Evolutionary conservation across 2,888 invertebrate genomes (phyloP).

Genomic region (Phaedon cochleariae): DNA sequence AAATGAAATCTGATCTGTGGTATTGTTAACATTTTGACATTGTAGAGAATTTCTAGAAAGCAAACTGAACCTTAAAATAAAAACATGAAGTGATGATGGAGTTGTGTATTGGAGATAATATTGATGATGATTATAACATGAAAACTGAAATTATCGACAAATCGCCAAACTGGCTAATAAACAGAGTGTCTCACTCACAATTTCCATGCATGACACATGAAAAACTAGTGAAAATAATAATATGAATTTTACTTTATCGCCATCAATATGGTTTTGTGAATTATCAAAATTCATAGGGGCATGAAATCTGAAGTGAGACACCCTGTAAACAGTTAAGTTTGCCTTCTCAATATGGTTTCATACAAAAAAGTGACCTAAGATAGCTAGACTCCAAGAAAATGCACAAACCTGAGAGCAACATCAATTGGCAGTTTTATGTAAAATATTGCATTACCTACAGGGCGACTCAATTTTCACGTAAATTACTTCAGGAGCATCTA

Average conservation of each 20-base stretch:
- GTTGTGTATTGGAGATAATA: not conserved
- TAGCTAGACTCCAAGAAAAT: not conserved
- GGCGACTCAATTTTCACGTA: not conserved
- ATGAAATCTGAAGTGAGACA: not conserved
- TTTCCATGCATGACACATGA: no score
- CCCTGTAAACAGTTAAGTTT: not conserved
- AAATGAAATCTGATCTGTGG: no score
- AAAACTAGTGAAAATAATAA: no score
- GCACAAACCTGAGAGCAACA: slow-evolving; percentile 6
- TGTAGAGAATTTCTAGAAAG: not conserved
- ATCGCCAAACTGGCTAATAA: no score
- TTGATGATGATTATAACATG: not conserved
- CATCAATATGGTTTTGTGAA: no score
- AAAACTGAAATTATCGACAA: not conserved
- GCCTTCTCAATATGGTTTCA: not conserved
- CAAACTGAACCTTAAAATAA: not conserved
- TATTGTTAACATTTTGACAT: not conserved
- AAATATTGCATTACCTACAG: not conserved
- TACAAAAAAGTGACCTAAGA: no score
- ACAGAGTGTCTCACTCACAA: no score
- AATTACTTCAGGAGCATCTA: not conserved
- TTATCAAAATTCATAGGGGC: no score
- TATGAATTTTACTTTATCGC: no score
- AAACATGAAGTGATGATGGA: not conserved
- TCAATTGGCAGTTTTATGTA: slow-evolving; percentile 8